Evolutionary conservation across 1,140 invertebrate species (phyloP).

Genomic region (Lycorma delicatula): DNA sequence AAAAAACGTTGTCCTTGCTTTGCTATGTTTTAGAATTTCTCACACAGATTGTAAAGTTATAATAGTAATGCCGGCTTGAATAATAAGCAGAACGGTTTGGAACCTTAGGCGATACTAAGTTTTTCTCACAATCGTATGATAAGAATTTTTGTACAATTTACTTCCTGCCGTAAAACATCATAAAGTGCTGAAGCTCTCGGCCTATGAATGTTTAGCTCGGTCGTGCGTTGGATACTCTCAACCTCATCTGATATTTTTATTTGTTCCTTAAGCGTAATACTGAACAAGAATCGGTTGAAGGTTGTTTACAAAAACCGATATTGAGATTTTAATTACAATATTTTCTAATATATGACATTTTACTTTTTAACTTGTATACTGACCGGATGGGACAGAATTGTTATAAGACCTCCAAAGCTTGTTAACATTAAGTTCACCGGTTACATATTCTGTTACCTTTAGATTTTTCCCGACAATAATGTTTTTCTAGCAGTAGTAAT

Average conservation of each 20-base stretch:
- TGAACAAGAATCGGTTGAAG: neutral
- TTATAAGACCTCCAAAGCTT: too few species aligned
- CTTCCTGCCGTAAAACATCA: neutral
- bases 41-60: slow-evolving; percentile 34
- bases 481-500: too few species aligned
- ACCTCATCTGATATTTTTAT: neutral
- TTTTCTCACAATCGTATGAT: too few species aligned
- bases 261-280: neutral
- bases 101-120: slow-evolving; percentile 35
- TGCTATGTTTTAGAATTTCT: slow-evolving; percentile 31
- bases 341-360: neutral
- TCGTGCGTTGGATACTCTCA: neutral
- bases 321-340: neutral
- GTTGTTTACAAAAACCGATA: neutral
- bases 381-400: too few species aligned
- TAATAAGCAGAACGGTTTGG: slow-evolving; percentile 38
- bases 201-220: neutral
- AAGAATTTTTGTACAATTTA: neutral
- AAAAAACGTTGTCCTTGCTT: slow-evolving; percentile 26
- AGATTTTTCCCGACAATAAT: too few species aligned
- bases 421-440: too few species aligned
- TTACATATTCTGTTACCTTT: too few species aligned
- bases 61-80: slow-evolving; percentile 32
- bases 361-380: too few species aligned
- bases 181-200: neutral